phyloP scores from a whole-genome alignment of 2,113 vertebrate species.

The Trogon surrucura region DNA sequence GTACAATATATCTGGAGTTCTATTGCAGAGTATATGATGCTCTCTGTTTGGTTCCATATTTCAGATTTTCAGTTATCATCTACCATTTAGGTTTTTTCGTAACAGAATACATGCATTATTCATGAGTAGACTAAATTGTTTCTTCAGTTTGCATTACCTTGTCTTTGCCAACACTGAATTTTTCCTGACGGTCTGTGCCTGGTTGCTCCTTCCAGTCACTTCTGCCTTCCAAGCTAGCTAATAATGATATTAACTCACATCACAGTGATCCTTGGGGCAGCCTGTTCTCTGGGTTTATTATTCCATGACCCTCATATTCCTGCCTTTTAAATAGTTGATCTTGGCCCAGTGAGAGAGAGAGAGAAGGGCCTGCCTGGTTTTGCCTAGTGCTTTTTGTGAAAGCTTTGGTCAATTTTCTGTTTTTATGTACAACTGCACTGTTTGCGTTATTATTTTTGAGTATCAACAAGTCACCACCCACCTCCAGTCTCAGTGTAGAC shows the following conservation, averaged over 20 bases:
- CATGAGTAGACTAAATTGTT: neutral
- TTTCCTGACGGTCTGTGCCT: neutral
- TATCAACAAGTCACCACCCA: neutral
- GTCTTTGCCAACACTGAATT: neutral
- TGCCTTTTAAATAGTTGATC: neutral
- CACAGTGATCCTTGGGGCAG: neutral
- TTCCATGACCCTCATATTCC: neutral
- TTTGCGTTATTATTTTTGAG: neutral
- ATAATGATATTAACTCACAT: neutral
- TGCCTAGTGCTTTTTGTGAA: neutral
- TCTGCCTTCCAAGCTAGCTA: neutral
- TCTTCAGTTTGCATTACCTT: neutral
- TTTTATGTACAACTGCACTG: neutral
- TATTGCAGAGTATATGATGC: neutral
- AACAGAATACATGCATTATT: neutral
- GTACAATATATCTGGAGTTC: neutral
- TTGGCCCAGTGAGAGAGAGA: neutral
- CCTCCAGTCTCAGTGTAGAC: neutral
- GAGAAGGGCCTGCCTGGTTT: rapidly evolving
- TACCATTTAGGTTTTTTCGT: neutral
- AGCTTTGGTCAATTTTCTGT: neutral
- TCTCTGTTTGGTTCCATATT: neutral
- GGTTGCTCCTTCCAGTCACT: neutral
- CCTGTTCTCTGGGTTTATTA: neutral
- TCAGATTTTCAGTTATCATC: neutral